Evolutionary conservation across 2,888 invertebrate species (phyloP).

Genomic region (Drosophila prolongata): DNA sequence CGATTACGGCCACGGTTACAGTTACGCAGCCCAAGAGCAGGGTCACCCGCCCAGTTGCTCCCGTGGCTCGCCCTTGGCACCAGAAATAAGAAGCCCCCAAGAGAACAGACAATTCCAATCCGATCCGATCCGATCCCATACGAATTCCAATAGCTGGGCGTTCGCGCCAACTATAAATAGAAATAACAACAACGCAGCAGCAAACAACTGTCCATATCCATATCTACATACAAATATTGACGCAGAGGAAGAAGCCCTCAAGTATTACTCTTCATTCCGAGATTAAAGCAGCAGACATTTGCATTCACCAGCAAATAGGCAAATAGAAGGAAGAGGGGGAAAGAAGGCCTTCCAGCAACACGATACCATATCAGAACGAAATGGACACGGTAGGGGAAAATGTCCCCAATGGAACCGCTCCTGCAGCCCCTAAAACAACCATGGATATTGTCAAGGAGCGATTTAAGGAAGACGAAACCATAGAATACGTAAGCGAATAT

Average conservation of each 20-base stretch:
- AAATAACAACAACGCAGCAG: constrained; percentile 21
- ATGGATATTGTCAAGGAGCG: constrained; percentile 81
- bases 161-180: constrained; percentile 49
- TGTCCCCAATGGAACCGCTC: constrained; percentile 18
- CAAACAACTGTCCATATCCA: constrained; percentile 24
- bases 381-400: constrained; percentile 30
- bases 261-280: constrained; percentile 26
- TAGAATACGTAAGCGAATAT: constrained; percentile 76
- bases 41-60: constrained; percentile 16
- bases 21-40: constrained; percentile 23
- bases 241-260: constrained; percentile 6
- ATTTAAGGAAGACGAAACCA: constrained; percentile 82
- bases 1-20: constrained; percentile 24
- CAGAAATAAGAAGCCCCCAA: constrained; percentile 5
- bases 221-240: constrained; percentile 6
- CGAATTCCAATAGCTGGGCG: constrained; percentile 13
- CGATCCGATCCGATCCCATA: background rate
- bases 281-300: constrained; percentile 5
- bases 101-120: constrained; percentile 7
- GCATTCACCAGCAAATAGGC: background rate
- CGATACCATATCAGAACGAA: background rate
- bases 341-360: too few relatives aligned
- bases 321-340: background rate
- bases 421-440: constrained; percentile 34
- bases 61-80: constrained; percentile 6